Conservation (phyloP, 2,113 vertebrate genomes). For the Deroptyus accipitrinus region DNA sequence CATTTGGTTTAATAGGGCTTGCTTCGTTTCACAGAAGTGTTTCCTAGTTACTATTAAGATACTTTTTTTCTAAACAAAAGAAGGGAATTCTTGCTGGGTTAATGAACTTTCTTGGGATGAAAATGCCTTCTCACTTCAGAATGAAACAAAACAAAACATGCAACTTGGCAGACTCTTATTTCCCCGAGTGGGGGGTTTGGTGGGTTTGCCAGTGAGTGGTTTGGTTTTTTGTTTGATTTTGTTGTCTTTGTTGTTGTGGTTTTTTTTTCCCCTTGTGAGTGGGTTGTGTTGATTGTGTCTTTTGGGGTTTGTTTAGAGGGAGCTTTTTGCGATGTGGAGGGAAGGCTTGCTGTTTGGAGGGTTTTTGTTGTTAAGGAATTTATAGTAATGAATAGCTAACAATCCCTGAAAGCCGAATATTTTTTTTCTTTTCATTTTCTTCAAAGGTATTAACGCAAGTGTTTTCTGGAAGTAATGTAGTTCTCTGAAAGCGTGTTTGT, state of each 20-base stretch:
- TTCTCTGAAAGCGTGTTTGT: neutral
- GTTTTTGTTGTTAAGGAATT: neutral
- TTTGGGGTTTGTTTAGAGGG: neutral
- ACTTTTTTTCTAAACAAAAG: neutral
- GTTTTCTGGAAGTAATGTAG: neutral
- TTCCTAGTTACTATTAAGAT: neutral
- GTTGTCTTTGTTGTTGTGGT: rapidly evolving
- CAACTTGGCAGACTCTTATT: neutral
- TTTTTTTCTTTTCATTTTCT: neutral
- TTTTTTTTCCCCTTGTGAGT: neutral
- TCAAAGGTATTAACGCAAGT: neutral
- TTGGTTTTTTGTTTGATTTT: neutral
- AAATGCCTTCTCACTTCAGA: neutral
- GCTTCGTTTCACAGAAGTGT: neutral
- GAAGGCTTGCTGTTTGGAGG: neutral
- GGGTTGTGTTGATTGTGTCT: neutral
- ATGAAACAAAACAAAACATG: neutral
- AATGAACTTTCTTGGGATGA: neutral
- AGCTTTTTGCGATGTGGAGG: neutral
- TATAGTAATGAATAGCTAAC: neutral
- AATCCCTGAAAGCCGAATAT: neutral
- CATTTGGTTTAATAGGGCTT: neutral
- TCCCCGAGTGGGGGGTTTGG: neutral
- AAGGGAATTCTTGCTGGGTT: neutral
- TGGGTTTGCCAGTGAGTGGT: neutral